Evolutionary conservation across 2,888 invertebrate genomes (phyloP).

Genomic region (Metacarcinus magister): DNA sequence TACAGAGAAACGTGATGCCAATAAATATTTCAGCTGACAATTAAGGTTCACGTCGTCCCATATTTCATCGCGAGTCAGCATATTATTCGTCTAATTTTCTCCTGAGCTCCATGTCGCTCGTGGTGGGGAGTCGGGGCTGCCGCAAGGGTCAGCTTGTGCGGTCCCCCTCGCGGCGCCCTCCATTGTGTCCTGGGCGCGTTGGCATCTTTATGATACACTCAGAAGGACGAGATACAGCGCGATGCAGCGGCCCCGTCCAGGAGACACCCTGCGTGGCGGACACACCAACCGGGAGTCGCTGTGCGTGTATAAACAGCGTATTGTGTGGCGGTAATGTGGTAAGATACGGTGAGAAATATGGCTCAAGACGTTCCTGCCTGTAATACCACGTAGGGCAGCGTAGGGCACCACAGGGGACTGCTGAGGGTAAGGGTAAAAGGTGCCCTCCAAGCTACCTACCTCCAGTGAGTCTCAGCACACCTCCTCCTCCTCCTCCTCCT

Average conservation of each 20-base stretch:
- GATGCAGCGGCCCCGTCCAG: background rate
- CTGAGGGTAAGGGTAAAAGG: background rate
- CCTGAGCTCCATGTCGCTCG: background rate
- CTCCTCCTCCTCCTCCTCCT: background rate
- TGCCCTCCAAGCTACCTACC: background rate
- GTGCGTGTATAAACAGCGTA: constrained; percentile 53
- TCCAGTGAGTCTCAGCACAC: background rate
- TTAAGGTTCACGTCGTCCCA: constrained; percentile 34
- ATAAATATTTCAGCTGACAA: constrained; percentile 64
- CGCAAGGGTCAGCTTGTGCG: constrained; percentile 33
- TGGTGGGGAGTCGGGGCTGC: background rate
- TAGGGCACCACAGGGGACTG: background rate
- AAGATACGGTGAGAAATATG: constrained; percentile 35
- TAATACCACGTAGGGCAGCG: constrained; percentile 21
- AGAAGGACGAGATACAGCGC: constrained; percentile 46
- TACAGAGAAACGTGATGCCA: background rate
- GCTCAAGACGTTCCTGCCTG: background rate
- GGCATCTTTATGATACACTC: constrained; percentile 44
- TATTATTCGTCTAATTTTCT: constrained; percentile 65
- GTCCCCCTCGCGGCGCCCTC: constrained; percentile 37
- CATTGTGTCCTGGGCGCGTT: constrained; percentile 34
- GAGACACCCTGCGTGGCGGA: constrained; percentile 42
- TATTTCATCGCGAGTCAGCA: constrained; percentile 57
- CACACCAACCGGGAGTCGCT: background rate
- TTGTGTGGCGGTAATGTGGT: constrained; percentile 43